Base-by-base conservation (phyloP, 2,888 invertebrate genomes). In the Campoletis raptor region DNA sequence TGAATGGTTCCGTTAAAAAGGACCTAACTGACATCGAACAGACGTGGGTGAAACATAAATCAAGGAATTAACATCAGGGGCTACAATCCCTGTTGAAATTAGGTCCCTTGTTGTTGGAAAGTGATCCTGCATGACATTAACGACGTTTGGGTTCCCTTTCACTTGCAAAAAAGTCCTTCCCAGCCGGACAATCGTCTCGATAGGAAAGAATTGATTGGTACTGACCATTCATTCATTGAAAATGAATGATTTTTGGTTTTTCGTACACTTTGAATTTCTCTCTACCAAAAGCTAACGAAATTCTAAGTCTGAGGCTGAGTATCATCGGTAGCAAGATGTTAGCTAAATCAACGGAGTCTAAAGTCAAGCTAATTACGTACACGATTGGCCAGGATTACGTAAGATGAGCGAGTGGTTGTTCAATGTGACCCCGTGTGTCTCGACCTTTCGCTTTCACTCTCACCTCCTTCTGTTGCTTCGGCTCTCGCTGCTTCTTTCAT, bases 401-500 rank as follows among this genome's bases (percentile, higher is more conserved):
- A 92, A 93, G 87, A 85, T 64, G 80, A 78, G 54, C 78, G 37
- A 87, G 88, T 85, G 90, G 92, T 92, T 93, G 91, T 93, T 92
- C 89, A 89, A 89, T 89, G 88, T 91, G 93, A 93, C 92, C 93
- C 92, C 90, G 87, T 81, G 89, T 90, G 89, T 91, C 91, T 90
- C 93, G 94, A 94, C 94, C 94, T 94, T 94, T 94, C 91, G 93
- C 94, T 94, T 94, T 94, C 94, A 94, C 94, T 93, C 93, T 90
- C 88, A 86, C 87, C 79, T 87, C 78, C 81, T 83, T 90, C 83
- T 42, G 45, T 85, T 42, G 36, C 81, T 80, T 57, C 36, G 66
- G 48, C 66, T 67, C 73, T 15, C 52, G 67, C 57, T 12, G 42
- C 61, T 70, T 70, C 57, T 70, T 77, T 66, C 73, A 24, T 78